phyloP scores from a whole-genome alignment of 2,797 vertebrate species.

The Halcyon badia region DNA sequence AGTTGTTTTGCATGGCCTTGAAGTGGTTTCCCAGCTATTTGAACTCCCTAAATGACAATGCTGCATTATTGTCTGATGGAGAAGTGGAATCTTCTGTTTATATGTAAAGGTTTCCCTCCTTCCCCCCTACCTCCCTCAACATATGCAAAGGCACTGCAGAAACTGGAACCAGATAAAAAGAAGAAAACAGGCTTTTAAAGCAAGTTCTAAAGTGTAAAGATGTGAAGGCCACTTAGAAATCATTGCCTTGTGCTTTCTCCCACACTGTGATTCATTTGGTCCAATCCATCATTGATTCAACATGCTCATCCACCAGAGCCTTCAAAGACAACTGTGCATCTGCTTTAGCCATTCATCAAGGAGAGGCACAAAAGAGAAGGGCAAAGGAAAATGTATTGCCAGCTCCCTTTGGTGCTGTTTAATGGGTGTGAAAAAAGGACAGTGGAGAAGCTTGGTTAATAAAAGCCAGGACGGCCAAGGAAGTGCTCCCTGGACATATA shows the following conservation, averaged over 20 bases:
- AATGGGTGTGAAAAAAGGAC: slow-evolving; percentile 86
- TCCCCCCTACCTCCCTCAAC: slow-evolving; percentile 76
- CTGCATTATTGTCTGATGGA: slow-evolving; percentile 75
- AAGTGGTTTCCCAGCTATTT: slow-evolving; percentile 86
- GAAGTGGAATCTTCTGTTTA: slow-evolving; percentile 82
- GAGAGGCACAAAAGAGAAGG: slow-evolving; percentile 88
- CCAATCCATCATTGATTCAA: slow-evolving; percentile 89
- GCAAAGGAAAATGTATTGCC: slow-evolving; percentile 86
- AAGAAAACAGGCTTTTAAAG: slow-evolving; percentile 77
- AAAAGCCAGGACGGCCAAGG: slow-evolving; percentile 48
- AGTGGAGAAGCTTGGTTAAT: slow-evolving; percentile 87
- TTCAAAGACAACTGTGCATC: slow-evolving; percentile 96
- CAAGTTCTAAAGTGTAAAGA: slow-evolving; percentile 81
- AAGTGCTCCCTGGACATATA: slow-evolving; percentile 3
- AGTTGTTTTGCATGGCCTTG: slow-evolving; percentile 82
- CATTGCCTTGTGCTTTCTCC: slow-evolving; percentile 61
- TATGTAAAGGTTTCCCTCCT: slow-evolving; percentile 78
- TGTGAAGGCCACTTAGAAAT: slow-evolving; percentile 74
- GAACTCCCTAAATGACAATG: slow-evolving; percentile 80
- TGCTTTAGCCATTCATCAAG: slow-evolving; percentile 93
- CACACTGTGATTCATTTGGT: slow-evolving; percentile 82
- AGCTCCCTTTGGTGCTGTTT: slow-evolving; percentile 84
- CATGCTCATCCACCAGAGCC: slow-evolving; percentile 90
- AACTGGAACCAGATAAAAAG: slow-evolving; percentile 88
- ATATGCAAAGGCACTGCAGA: slow-evolving; percentile 80